Base-by-base conservation (phyloP, 2,113 vertebrate species). In the Sisor rabdophorus region DNA sequence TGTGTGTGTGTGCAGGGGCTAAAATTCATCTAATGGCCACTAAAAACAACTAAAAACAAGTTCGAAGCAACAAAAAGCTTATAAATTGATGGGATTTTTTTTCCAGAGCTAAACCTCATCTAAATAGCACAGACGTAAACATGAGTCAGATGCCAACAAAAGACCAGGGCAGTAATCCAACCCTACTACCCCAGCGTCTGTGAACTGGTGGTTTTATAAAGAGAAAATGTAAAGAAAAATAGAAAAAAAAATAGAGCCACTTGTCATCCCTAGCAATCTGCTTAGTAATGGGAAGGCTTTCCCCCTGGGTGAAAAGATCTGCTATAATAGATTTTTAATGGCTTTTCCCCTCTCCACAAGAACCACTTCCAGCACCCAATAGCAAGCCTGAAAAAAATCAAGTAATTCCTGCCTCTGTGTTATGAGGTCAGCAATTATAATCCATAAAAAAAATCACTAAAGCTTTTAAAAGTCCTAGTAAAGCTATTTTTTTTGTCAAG, bases 271-370 rank as follows among this genome's bases (percentile, higher is more conserved):
- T 82, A 79, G 75, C 87, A 85, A 82, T 87, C 83, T 85, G 85
- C 83, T 88, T 88, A 86, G 84, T 86, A 88, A 85, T 86, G 85
- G 85, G 85, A 85, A 84, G 79, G 81, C 84, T 84, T 83, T 84
- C 82, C 87, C 88, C 83, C 71, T 85, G 88, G 86, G 87, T 89
- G 79, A 84, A 89, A 86, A 89, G 84, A 90, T 86, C 78, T 79
- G 84, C 76, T 81, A 86, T 86, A 88, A 91, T 89, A 88, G 86
- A 89, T 88, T 88, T 87, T 88, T 89, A 90, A 90, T 90, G 82
- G 84, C 83, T 86, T 87, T 80, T 70, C 75, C 68, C 76, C 58
- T 80, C 78, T 79, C 67, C 79, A 84, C 72, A 81, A 84, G 83
- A 85, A 82, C 71, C 83, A 82, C 81, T 85, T 83, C 82, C 80